Base-by-base conservation (phyloP, 2,888 invertebrate species). In the Drosophila aldrichi region DNA sequence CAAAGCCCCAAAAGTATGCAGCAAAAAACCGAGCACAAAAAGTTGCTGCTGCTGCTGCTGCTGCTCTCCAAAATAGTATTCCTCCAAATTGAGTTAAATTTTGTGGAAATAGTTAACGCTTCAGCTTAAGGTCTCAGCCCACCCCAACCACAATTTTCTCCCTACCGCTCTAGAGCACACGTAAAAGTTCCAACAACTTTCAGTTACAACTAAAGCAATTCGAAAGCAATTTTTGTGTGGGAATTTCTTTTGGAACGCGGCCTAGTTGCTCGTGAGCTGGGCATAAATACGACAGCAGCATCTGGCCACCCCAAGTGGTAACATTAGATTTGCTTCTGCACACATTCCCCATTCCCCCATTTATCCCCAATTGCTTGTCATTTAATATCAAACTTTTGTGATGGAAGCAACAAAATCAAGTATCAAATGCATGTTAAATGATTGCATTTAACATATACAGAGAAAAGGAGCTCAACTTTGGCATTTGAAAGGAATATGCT, bases 1-100 rank as follows among this genome's bases (percentile, higher is more conserved):
- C 69, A 77, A 72, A 74, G 62, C 74, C 66, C 66, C 36, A 71
- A 77, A 81, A 79, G 84, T 79, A 79, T 74, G 82, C 82, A 77
- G 67, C 79, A 63, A 59, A 68, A 73, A 25, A 16, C 3, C 12
- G 49, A 34, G 49, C 49, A 70, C 52, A 65, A 59, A 59, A 70
- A 62, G 56, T 56, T 32, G 20, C n/a, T 25, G 25, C 51, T 29
- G 41, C 65, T 41, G 57, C 18, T 25, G 36, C 38, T 65, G 44
- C 49, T 32, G 48, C 46, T 25, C 62, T 51, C 18, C 48, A 74
- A 83, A 83, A 81, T 77, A 40, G 40, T 40, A 40, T n/a, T 40
- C n/a, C 62, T 48, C 16, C 48, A 74, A 81, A 81, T 77, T 77
- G 68, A 67, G 73, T 70, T 72, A 55, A 77, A 75, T 66, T 70